Base-by-base conservation (phyloP, 2,113 vertebrate genomes). In the Archocentrus centrarchus region DNA sequence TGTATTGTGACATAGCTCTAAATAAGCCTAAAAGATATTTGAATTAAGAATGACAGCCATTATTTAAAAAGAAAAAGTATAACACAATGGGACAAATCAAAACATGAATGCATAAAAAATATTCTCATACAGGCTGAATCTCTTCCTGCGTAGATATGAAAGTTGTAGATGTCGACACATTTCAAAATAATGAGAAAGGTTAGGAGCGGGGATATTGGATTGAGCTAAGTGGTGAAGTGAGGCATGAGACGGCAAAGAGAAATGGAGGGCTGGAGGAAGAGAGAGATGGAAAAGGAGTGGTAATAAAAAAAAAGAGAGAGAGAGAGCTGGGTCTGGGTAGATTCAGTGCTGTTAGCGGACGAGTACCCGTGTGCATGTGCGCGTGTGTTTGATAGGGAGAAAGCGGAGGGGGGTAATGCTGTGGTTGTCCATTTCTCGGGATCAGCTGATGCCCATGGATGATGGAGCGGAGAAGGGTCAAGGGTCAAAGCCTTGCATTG, bases 361-460 rank as follows among this genome's bases (percentile, higher is more conserved):
- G 1, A 57, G 79, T 64, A 66, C 81, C 47, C 44, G 79, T 59
- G 76, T 75, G 59, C 66, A 39, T 64, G 62, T 75, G 44, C 27
- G 30, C 64, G 75, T 66, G 59, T 75, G 78, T 53, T 82, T 76
- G 64, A 63, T 81, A 62, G 78, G 61, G n/a, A 47, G 60, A 41
- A 63, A 14, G 79, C 35, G 62, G 17, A 24, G 22, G 9, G 68
- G 18, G 60, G 75, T 62, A 75, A 79, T 47, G 76, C 79, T 86
- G 81, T 59, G 73, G 88, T 80, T 86, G 91, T 86, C 91, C 85
- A 80, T 93, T 93, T 92, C 90, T 90, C 82, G 88, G 84, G 86
- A 94, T 95, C 94, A 94, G 93, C 93, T 95, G 94, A 95, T 93
- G 87, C 91, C 83, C 75, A 10, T 7, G 87, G 88, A 95, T 94